These are phyloP conservation scores for Dendrocincla fuliginosa DNA, from an alignment of 2,797 vertebrate genomes.

Conservation along the genomic window DNA sequence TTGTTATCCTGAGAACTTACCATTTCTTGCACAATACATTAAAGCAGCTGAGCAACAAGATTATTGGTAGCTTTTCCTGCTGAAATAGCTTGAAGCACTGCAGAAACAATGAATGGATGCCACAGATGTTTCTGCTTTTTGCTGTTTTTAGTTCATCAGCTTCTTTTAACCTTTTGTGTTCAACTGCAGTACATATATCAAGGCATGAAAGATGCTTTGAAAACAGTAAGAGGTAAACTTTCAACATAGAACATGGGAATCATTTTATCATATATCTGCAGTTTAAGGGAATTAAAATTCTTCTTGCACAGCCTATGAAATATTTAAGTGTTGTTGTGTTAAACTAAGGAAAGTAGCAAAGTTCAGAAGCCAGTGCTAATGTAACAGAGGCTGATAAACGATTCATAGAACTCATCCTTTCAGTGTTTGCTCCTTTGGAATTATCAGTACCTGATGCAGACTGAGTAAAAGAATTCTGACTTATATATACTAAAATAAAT, in stretches of 20 bases:
- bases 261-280: neutral
- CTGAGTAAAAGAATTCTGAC: neutral
- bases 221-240: neutral
- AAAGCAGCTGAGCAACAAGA: neutral
- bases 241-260: neutral
- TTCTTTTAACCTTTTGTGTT: neutral
- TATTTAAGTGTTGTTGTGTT: neutral
- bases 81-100: neutral
- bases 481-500: neutral
- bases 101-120: neutral
- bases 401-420: accelerated
- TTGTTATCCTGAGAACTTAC: neutral
- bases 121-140: neutral
- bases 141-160: neutral
- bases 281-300: neutral
- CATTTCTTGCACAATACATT: neutral
- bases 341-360: neutral
- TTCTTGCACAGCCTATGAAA: neutral
- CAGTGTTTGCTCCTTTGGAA: neutral
- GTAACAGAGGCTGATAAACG: neutral
- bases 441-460: neutral
- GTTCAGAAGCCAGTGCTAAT: neutral
- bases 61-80: neutral
- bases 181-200: neutral
- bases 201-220: neutral